A percentile compares a stretch with the other conserved stretches of the same genome.
Conservation (phyloP, 30 jellyfish, hydroid and myxozoan species). For the Hydractinia symbiolongicarpus region DNA sequence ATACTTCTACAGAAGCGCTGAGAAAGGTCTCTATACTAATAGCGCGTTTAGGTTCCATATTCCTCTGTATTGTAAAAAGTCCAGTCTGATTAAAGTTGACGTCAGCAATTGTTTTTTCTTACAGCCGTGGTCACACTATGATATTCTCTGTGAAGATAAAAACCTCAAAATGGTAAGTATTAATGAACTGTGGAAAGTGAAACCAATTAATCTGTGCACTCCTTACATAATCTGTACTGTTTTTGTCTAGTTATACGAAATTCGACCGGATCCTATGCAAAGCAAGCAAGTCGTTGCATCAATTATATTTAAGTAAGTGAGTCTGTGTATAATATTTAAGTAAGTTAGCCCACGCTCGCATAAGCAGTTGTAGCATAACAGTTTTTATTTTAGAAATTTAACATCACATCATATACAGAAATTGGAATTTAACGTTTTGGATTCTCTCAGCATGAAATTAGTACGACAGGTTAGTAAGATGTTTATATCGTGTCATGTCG, state of each 20-base stretch:
- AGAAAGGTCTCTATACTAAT: too few relatives aligned
- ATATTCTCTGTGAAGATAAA: conserved; percentile 63
- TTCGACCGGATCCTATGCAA: conserved; percentile 58
- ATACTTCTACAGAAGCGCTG: too few relatives aligned
- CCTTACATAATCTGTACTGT: background rate
- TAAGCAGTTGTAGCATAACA: background rate
- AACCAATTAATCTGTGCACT: background rate
- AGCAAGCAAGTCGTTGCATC: conserved; percentile 63
- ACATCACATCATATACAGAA: conserved; percentile 52
- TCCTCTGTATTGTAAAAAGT: too few relatives aligned
- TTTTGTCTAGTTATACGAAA: conserved; percentile 56
- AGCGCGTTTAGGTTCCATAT: too few relatives aligned
- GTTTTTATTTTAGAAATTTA: conserved; percentile 48
- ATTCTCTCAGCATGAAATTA: conserved; percentile 90
- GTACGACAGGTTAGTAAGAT: conserved; percentile 62
- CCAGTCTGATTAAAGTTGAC: background rate
- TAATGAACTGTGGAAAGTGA: background rate
- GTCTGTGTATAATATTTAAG: background rate
- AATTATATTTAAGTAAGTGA: conserved; percentile 77
- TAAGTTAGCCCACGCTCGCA: background rate
- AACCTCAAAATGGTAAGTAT: conserved; percentile 56
- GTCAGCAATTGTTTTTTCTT: background rate
- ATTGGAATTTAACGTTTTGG: conserved; percentile 85
- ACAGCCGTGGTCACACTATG: conserved; percentile 84
- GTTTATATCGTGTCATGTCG: background rate